Conservation (phyloP, 2,888 invertebrate species). For the Caenorhabditis parvicauda region DNA sequence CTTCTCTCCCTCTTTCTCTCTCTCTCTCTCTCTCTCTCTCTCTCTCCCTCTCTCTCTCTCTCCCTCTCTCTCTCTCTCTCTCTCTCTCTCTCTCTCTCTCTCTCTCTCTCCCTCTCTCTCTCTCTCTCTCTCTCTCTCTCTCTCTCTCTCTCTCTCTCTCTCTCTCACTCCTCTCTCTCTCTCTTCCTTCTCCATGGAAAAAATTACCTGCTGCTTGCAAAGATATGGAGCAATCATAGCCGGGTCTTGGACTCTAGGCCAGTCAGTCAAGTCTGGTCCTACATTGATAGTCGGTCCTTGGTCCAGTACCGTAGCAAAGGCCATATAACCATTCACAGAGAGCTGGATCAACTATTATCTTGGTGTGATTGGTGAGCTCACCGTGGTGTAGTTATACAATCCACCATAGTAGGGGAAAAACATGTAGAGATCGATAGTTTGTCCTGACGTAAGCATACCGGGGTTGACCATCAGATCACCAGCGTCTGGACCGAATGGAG, state of each 20-base stretch:
- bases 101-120: too few species aligned
- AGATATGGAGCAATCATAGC: conserved; percentile 62
- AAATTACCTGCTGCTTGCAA: conserved; percentile 58
- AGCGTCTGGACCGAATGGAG: conserved; percentile 59
- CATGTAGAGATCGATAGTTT: conserved; percentile 59
- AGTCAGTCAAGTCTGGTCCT: conserved; percentile 57
- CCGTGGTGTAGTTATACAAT: conserved; percentile 61
- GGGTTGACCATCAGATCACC: conserved; percentile 58
- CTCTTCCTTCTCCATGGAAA: background rate
- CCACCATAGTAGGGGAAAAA: conserved; percentile 61
- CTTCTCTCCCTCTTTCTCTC: too few species aligned
- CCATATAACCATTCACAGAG: conserved; percentile 61
- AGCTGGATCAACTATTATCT: conserved; percentile 19
- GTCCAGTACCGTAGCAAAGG: conserved; percentile 60
- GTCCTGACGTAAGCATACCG: conserved; percentile 56
- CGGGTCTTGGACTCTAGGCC: conserved; percentile 61
- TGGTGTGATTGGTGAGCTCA: conserved; percentile 8
- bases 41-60: too few species aligned
- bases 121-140: too few species aligned
- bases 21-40: background rate
- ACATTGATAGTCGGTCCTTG: conserved; percentile 62
- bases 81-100: too few species aligned
- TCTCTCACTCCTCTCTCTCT: background rate
- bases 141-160: too few species aligned
- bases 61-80: too few species aligned